phyloP scores from a whole-genome alignment of 2,797 vertebrate species.

The Jordanella pulchra region DNA sequence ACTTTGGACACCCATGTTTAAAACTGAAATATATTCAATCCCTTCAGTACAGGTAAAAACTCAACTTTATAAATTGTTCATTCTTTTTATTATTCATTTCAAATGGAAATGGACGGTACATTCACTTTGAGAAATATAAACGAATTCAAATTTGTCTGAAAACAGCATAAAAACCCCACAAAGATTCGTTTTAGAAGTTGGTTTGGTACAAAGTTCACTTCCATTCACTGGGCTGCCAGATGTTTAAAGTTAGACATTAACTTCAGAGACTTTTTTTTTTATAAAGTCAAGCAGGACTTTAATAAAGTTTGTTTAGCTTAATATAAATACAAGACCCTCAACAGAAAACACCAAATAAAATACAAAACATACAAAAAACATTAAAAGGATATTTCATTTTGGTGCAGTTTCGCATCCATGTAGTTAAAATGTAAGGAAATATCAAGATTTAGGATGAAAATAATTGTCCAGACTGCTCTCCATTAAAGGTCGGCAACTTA shows the following conservation, averaged over 20 bases:
- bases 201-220: background rate
- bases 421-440: slow-evolving; percentile 33
- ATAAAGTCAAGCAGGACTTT: slow-evolving; percentile 57
- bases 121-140: background rate
- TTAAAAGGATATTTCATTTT: slow-evolving; percentile 41
- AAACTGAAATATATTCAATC: too few species aligned
- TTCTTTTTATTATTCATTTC: too few species aligned
- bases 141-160: background rate
- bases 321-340: slow-evolving; percentile 71
- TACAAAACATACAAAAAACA: slow-evolving; percentile 72
- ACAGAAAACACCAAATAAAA: slow-evolving; percentile 67
- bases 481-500: slow-evolving; percentile 24
- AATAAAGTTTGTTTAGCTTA: slow-evolving; percentile 64
- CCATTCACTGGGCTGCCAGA: background rate
- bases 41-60: too few species aligned
- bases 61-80: too few species aligned
- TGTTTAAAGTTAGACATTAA: background rate
- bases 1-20: too few species aligned
- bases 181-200: background rate
- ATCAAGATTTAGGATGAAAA: slow-evolving; percentile 24
- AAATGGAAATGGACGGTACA: background rate
- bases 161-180: background rate
- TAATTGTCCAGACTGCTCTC: slow-evolving; percentile 31
- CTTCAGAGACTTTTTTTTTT: slow-evolving; percentile 12
- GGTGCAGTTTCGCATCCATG: slow-evolving; percentile 27